phyloP scores from a whole-genome alignment of 2,888 invertebrate genomes.

The Polyommatus icarus region DNA sequence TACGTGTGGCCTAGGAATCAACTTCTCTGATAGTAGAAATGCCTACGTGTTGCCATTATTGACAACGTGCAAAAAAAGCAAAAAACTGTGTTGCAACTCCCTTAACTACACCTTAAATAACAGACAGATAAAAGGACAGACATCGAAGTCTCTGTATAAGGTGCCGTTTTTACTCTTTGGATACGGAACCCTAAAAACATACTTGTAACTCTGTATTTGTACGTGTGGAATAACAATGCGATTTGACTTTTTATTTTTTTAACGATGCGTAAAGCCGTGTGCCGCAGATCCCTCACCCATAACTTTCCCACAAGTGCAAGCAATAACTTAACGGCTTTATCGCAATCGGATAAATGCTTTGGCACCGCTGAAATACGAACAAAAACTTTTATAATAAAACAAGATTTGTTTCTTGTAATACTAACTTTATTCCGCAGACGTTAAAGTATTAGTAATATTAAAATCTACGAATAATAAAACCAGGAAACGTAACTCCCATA shows the following conservation, averaged over 20 bases:
- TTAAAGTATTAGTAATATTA: neutral
- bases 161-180: neutral
- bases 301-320: slow-evolving; percentile 12
- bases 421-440: neutral
- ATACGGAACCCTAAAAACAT: neutral
- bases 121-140: too few relatives aligned
- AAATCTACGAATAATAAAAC: too few relatives aligned
- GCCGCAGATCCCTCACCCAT: neutral
- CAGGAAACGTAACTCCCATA: too few relatives aligned
- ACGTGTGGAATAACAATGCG: neutral
- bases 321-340: slow-evolving; percentile 10
- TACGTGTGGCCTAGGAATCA: too few relatives aligned
- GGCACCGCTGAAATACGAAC: slow-evolving; percentile 3
- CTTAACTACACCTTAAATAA: too few relatives aligned
- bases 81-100: too few relatives aligned
- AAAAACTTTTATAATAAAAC: slow-evolving; percentile 16
- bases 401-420: slow-evolving; percentile 10
- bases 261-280: slow-evolving; percentile 6
- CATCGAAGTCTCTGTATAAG: too few relatives aligned
- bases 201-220: neutral
- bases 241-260: neutral
- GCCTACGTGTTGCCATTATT: too few relatives aligned
- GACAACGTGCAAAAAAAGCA: too few relatives aligned
- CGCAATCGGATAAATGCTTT: slow-evolving; percentile 16
- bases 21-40: too few relatives aligned